Conservation (phyloP, 2,797 vertebrate species). For the Borostomias antarcticus region DNA sequence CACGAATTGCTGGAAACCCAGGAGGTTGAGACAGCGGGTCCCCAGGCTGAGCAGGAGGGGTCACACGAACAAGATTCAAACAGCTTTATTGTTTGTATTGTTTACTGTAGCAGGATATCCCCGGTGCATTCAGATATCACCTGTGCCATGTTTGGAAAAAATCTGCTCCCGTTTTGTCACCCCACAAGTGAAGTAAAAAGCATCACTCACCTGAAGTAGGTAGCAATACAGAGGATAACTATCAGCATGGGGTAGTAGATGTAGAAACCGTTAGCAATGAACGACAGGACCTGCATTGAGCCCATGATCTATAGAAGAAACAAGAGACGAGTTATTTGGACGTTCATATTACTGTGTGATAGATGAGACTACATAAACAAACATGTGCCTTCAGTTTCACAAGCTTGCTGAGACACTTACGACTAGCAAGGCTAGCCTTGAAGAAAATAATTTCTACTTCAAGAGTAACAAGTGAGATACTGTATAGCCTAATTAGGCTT, state of each 20-base stretch:
- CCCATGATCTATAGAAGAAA: slow-evolving; percentile 90
- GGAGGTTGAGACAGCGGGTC: slow-evolving; percentile 93
- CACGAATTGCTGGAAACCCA: slow-evolving; percentile 98
- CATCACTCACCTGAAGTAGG: slow-evolving; percentile 90
- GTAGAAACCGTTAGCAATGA: slow-evolving; percentile 96
- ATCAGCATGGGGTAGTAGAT: slow-evolving; percentile 99
- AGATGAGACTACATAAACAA: not conserved
- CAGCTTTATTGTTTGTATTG: too few species aligned
- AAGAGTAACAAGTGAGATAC: too few species aligned
- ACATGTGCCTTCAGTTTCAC: not conserved
- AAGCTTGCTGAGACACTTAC: too few species aligned
- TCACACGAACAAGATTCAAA: not conserved
- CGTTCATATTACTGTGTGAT: not conserved
- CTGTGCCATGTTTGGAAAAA: not conserved
- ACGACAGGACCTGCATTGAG: slow-evolving; percentile 93
- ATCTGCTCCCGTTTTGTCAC: not conserved
- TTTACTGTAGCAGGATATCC: not conserved
- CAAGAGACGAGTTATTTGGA: too few species aligned
- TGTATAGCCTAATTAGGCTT: too few species aligned
- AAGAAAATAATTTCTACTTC: too few species aligned
- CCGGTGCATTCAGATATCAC: not conserved
- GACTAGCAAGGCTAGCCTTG: too few species aligned
- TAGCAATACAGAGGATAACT: slow-evolving; percentile 95
- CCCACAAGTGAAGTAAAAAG: not conserved
- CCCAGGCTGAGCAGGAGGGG: slow-evolving; percentile 81